These are phyloP conservation scores for Latrodectus elegans DNA, from an alignment of 2,888 invertebrate genomes.

Conservation along the genomic window DNA sequence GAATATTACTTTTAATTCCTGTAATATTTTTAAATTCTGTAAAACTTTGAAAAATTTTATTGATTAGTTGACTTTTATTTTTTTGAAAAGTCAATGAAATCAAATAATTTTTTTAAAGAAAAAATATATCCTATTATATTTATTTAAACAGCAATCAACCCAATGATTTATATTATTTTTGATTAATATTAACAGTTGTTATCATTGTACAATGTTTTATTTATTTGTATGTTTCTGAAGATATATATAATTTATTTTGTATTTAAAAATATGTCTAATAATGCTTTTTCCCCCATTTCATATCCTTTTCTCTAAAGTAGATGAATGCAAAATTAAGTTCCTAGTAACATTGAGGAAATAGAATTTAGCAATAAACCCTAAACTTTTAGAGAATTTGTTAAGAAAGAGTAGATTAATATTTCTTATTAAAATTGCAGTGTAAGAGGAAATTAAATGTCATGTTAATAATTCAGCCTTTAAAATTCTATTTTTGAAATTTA, in stretches of 20 bases:
- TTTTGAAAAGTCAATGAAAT: no score
- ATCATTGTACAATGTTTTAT: not conserved
- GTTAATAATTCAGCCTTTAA: conserved; percentile 42
- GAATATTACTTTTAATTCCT: no score
- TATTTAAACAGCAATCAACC: no score
- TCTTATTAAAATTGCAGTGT: conserved; percentile 25
- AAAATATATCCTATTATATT: no score
- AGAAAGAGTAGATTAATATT: conserved; percentile 40
- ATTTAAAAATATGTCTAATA: not conserved
- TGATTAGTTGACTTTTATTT: no score
- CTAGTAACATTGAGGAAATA: conserved; percentile 2
- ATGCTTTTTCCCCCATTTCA: not conserved
- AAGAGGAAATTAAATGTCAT: conserved; percentile 18
- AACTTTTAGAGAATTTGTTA: not conserved
- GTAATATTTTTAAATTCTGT: no score
- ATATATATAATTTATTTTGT: conserved; percentile 6
- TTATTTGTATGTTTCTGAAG: conserved; percentile 8
- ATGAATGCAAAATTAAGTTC: not conserved
- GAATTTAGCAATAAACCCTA: not conserved
- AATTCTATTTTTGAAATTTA: conserved; percentile 58
- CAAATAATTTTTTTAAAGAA: no score
- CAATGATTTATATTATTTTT: no score
- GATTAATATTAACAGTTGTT: not conserved
- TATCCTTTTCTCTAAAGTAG: not conserved
- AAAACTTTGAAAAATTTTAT: no score